phyloP scores from a whole-genome alignment of 2,113 vertebrate genomes.

The Bujurquina vittata region DNA sequence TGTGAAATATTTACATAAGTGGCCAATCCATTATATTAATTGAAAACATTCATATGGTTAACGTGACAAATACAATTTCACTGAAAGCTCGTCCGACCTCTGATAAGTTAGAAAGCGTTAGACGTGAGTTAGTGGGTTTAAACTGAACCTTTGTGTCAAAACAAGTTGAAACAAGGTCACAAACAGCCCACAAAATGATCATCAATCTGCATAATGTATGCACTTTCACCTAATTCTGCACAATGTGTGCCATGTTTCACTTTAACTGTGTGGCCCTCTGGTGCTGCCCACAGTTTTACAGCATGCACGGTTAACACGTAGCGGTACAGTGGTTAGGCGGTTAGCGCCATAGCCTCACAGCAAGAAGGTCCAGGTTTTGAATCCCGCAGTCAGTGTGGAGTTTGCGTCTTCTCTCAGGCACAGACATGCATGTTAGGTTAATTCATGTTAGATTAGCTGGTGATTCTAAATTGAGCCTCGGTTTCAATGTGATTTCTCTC shows the following conservation, averaged over 20 bases:
- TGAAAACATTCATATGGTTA: neutral
- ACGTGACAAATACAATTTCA: neutral
- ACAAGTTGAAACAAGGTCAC: neutral
- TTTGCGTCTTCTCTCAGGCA: accelerated
- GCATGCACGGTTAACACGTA: too few relatives aligned
- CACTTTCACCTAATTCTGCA: neutral
- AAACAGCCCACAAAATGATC: accelerated
- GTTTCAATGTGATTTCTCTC: neutral
- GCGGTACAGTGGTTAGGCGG: too few relatives aligned
- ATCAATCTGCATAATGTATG: neutral
- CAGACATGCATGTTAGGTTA: accelerated
- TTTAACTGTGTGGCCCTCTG: neutral
- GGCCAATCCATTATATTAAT: neutral
- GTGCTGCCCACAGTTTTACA: too few relatives aligned
- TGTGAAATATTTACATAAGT: neutral
- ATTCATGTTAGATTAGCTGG: accelerated
- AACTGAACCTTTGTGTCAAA: neutral
- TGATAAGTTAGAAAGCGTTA: neutral
- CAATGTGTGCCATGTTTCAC: accelerated
- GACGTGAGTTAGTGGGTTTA: neutral
- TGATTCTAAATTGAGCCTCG: neutral
- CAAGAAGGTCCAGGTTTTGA: too few relatives aligned
- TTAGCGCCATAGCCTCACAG: too few relatives aligned
- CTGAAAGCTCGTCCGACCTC: accelerated
- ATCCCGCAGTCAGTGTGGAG: too few relatives aligned